Evolutionary conservation across 2,113 vertebrate genomes (phyloP), one percentile per base, ranked within the genome.

Genomic region (Lepus europaeus): DNA sequence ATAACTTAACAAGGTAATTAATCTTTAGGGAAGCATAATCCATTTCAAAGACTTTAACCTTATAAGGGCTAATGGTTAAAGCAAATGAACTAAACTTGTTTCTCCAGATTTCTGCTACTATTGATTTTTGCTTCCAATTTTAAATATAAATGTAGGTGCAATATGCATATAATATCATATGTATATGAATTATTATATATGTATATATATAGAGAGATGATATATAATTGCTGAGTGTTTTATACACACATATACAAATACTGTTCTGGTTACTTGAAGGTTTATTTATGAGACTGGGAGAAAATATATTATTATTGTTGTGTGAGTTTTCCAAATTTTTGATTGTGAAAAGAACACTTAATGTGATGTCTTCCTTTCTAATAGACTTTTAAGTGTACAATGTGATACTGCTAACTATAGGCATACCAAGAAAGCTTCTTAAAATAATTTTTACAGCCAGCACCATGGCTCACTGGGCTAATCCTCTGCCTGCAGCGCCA

Each of bases 191-290:
- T 80, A 68, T 70, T n/a, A 66, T 27, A n/a, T 72, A 19, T 69
- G 6, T 29, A 23, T 29, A 0, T n/a, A 4, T 31, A n/a, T 39
- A 27, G 39, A 9, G 56, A 12, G 23, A 22, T 12, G 6, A 56
- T 16, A 31, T 74, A 39, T 10, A 0, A 9, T 69, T 61, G 33
- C 9, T 27, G 1, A 94, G n/a, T 45, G 29, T n/a, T 59, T 17
- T 59, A 59, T 16, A 6, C 29, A 78, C 19, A 9, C 39, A 3
- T 63, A 81, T 29, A 13, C 31, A 64, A 13, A 39, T 27, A 61
- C 33, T 27, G 29, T 96, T 93, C 74, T 86, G 89, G 95, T 95
- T 70, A 92, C 94, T 97, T 98, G 39, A 93, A 96, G 78, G 97
- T 95, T 96, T 95, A 87, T 69, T 95, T 96, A 96, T n/a, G 0